Conservation (phyloP, 2,797 vertebrate genomes). For the Choloepus didactylus region DNA sequence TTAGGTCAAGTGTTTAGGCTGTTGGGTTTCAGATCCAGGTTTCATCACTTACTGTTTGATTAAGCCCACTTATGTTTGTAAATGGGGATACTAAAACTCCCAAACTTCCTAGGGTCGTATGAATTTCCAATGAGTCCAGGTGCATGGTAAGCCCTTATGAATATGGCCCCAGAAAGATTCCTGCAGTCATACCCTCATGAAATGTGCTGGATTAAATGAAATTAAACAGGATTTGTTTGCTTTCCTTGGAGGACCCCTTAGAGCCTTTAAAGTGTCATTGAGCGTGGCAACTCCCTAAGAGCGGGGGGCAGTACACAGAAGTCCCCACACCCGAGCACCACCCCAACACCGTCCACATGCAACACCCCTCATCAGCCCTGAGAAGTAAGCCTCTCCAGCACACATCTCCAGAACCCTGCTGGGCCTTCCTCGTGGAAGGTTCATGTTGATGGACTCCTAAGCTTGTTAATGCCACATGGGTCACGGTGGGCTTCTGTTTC, state of each 20-base stretch:
- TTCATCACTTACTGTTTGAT: too few species aligned
- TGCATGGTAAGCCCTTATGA: neutral
- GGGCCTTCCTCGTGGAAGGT: too few species aligned
- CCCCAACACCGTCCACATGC: neutral
- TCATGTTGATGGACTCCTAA: neutral
- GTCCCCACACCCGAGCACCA: too few species aligned
- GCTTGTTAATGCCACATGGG: too few species aligned
- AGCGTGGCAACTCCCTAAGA: neutral
- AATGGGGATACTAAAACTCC: neutral
- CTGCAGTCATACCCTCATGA: neutral
- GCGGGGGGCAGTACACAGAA: too few species aligned
- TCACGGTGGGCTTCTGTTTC: neutral
- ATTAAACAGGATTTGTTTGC: neutral
- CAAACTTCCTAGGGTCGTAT: too few species aligned
- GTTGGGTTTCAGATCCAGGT: neutral
- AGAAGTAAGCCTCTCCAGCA: neutral
- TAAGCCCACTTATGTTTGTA: too few species aligned
- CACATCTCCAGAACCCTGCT: accelerated
- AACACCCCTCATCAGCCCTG: accelerated
- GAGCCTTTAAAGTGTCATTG: neutral
- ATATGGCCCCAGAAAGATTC: neutral
- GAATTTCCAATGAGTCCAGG: neutral
- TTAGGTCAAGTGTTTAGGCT: accelerated
- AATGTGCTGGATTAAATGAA: neutral
- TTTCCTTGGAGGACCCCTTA: neutral